Conservation (phyloP, 2,888 invertebrate species). For the Phorcus lineatus region DNA sequence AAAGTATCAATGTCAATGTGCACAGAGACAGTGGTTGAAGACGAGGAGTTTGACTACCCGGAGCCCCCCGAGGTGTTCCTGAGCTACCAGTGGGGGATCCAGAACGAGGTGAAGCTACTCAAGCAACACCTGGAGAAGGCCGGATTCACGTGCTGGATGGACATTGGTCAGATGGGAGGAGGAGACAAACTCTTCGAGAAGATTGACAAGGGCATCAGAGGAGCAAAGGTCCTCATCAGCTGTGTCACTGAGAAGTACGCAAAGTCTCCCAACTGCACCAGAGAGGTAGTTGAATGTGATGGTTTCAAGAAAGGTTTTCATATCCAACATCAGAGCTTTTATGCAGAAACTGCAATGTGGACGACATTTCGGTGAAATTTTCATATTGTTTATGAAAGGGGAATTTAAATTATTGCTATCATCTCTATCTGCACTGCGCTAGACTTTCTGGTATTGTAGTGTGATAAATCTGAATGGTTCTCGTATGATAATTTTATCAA, state of each 20-base stretch:
- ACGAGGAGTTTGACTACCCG: conserved; percentile 50
- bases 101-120: conserved; percentile 69
- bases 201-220: conserved; percentile 70
- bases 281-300: conserved; percentile 60
- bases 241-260: conserved; percentile 71
- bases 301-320: background rate
- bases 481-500: too few relatives aligned
- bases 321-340: too few relatives aligned
- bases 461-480: too few relatives aligned
- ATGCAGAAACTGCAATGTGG: too few relatives aligned
- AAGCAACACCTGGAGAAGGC: conserved; percentile 70
- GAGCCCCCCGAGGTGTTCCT: conserved; percentile 55
- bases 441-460: too few relatives aligned
- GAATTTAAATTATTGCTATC: too few relatives aligned
- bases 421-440: too few relatives aligned
- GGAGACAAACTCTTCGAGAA: conserved; percentile 73
- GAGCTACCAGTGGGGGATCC: conserved; percentile 73
- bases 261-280: conserved; percentile 72
- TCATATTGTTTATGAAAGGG: too few relatives aligned
- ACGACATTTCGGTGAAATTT: too few relatives aligned
- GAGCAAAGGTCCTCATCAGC: conserved; percentile 67
- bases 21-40: conserved; percentile 58
- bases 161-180: conserved; percentile 74
- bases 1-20: too few relatives aligned
- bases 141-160: conserved; percentile 73